These are phyloP conservation scores for Elmis aenea DNA, from an alignment of 2,888 invertebrate genomes.

Conservation along the genomic window DNA sequence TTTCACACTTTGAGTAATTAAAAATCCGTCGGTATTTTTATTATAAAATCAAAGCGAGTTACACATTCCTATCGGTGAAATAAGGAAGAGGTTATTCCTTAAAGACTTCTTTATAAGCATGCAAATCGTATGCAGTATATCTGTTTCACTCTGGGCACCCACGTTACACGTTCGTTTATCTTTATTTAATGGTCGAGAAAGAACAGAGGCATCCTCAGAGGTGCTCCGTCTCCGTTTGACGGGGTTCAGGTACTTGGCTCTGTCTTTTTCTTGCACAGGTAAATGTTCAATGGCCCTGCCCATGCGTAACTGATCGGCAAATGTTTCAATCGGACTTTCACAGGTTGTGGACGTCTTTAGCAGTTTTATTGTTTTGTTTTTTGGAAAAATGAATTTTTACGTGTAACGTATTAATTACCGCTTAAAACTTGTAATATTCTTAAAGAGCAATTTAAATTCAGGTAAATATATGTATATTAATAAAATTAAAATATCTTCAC, in stretches of 20 bases:
- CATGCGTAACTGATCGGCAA: conserved; percentile 31
- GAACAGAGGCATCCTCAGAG: conserved; percentile 28
- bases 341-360: conserved; percentile 16
- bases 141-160: conserved; percentile 20
- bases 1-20: too few species aligned
- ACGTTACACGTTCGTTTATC: conserved; percentile 28
- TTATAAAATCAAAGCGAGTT: too few species aligned
- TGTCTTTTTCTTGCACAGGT: conserved; percentile 17
- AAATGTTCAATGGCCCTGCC: conserved; percentile 25
- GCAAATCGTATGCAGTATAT: conserved; percentile 10
- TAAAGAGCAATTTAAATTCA: too few species aligned
- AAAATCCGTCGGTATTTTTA: too few species aligned
- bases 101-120: conserved; percentile 5
- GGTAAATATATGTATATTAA: too few species aligned
- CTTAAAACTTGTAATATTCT: too few species aligned
- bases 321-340: conserved; percentile 28
- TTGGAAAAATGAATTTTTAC: too few species aligned
- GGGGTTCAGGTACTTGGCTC: background rate
- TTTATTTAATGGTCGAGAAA: conserved; percentile 26
- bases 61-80: background rate
- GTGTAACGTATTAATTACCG: too few species aligned
- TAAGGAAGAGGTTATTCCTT: background rate
- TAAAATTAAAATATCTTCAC: too few species aligned
- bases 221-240: conserved; percentile 9
- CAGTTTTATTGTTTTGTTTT: conserved; percentile 10